Evolutionary conservation across 2,888 invertebrate genomes (phyloP).

Genomic region (Anodontia alba): DNA sequence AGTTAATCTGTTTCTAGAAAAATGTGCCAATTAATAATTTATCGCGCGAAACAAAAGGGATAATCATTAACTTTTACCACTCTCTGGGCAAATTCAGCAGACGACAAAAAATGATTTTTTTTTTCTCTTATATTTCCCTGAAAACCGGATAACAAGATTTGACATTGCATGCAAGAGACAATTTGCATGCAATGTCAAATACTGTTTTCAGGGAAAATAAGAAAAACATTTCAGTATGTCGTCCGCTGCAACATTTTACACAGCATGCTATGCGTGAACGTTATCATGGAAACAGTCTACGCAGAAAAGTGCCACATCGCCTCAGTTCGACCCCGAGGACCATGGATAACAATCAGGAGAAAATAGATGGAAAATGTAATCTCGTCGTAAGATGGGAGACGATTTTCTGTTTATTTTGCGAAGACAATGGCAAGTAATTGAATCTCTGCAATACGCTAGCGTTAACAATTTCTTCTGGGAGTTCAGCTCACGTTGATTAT

Average conservation of each 20-base stretch:
- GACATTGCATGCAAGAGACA: too few species aligned
- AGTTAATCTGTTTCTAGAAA: neutral
- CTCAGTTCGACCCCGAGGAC: neutral
- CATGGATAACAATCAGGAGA: neutral
- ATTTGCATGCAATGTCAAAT: too few species aligned
- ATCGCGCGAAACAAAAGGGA: neutral
- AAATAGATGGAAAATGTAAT: conserved; percentile 9
- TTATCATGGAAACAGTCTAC: neutral
- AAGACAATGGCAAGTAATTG: conserved; percentile 10
- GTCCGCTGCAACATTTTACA: too few species aligned
- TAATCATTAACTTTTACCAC: neutral
- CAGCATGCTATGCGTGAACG: too few species aligned
- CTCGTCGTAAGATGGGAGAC: neutral
- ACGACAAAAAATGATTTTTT: too few species aligned
- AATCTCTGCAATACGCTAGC: conserved; percentile 4
- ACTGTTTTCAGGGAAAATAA: too few species aligned
- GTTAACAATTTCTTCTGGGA: conserved; percentile 7
- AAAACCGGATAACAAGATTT: too few species aligned
- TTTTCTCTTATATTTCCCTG: too few species aligned
- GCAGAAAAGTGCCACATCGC: neutral
- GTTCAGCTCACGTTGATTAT: neutral
- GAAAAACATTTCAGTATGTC: too few species aligned
- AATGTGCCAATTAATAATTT: neutral
- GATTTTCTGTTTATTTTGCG: conserved; percentile 5
- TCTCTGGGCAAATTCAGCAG: too few species aligned